phyloP scores from a whole-genome alignment of 2,113 vertebrate species.

The Plecotus auritus region DNA sequence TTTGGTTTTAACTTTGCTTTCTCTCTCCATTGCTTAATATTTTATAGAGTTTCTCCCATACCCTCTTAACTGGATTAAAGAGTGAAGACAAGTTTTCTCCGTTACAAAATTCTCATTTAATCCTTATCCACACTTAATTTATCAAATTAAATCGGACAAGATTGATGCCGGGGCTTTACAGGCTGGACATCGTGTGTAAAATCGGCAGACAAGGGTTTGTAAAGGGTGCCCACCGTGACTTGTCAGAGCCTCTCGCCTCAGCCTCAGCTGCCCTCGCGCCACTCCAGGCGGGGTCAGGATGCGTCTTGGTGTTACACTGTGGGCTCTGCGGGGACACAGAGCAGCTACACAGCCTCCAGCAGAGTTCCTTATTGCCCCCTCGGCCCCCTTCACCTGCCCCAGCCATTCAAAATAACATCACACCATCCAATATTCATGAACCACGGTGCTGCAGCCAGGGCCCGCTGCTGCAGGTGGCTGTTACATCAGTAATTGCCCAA shows the following conservation, averaged over 20 bases:
- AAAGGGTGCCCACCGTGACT: constrained; percentile 91
- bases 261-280: constrained; percentile 85
- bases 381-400: constrained; percentile 93
- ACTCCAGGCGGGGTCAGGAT: constrained; percentile 91
- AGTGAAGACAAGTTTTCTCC: constrained; percentile 84
- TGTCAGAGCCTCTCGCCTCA: constrained; percentile 93
- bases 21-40: constrained; percentile 61
- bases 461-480: constrained; percentile 99
- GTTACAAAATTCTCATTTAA: constrained; percentile 97
- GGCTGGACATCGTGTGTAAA: constrained; percentile 96
- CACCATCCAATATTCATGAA: constrained; percentile 99
- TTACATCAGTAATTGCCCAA: constrained; percentile 99
- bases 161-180: constrained; percentile 92
- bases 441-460: constrained; percentile 82
- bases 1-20: constrained; percentile 14
- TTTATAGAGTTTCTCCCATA: constrained; percentile 75
- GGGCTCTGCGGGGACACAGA: constrained; percentile 95
- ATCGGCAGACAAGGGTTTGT: constrained; percentile 98
- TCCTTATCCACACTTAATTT: constrained; percentile 98
- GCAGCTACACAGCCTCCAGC: constrained; percentile 96
- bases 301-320: constrained; percentile 93
- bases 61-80: constrained; percentile 83
- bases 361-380: constrained; percentile 96
- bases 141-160: constrained; percentile 99
- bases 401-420: constrained; percentile 98